A percentile compares a stretch with the other conserved stretches of the same genome.
Conservation (phyloP, 2,113 vertebrate species). For the Hippolais icterina region DNA sequence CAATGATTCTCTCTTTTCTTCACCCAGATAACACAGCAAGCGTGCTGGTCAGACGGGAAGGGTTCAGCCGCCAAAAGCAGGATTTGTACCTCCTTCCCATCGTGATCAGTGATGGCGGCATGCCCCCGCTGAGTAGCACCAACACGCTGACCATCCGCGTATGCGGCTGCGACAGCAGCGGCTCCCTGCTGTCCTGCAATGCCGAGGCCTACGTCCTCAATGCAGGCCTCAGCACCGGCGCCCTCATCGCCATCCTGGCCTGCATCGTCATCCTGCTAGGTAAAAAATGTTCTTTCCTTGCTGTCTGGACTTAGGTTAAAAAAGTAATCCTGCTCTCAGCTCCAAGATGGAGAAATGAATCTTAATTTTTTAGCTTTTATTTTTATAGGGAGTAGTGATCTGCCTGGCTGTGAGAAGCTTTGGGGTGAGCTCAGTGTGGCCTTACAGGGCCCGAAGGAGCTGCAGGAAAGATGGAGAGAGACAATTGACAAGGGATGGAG, state of each 20-base stretch:
- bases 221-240: conserved; percentile 91
- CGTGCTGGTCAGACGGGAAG: conserved; percentile 83
- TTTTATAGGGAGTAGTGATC: not conserved
- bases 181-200: conserved; percentile 87
- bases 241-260: conserved; percentile 93
- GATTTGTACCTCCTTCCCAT: conserved; percentile 90
- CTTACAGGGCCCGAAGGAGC: not conserved
- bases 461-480: not conserved
- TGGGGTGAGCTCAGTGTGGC: rapidly evolving
- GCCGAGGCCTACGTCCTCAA: conserved; percentile 88
- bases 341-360: not conserved
- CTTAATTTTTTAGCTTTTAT: not conserved
- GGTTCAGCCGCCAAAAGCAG: conserved; percentile 88
- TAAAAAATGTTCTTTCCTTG: conserved; percentile 42
- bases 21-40: conserved; percentile 88
- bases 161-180: conserved; percentile 88
- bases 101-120: conserved; percentile 90
- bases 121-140: conserved; percentile 89
- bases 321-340: not conserved
- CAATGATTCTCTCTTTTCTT: not conserved
- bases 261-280: conserved; percentile 95
- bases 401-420: not conserved
- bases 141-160: conserved; percentile 91
- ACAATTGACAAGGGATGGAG: not conserved
- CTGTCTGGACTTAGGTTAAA: not conserved